phyloP scores from a whole-genome alignment of 2,113 vertebrate species.

The Aegotheles bennettii region DNA sequence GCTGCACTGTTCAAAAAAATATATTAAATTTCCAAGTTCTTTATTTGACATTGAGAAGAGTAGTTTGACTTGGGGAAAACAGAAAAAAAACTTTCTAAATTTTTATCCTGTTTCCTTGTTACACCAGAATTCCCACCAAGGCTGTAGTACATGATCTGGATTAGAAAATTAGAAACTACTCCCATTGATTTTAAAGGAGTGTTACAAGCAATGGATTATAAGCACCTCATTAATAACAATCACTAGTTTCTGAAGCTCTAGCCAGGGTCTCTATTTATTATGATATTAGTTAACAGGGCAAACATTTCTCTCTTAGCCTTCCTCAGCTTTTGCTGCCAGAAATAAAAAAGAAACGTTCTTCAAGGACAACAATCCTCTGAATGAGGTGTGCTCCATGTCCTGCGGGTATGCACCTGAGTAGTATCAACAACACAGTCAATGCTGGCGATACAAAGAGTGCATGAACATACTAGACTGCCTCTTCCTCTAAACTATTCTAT shows the following conservation, averaged over 20 bases:
- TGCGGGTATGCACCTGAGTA: background rate
- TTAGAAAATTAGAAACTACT: conserved; percentile 3
- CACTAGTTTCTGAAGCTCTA: background rate
- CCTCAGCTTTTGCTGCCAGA: background rate
- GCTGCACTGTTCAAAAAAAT: background rate
- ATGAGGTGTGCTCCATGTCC: background rate
- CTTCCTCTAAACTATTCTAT: background rate
- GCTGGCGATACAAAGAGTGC: background rate
- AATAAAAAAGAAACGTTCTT: background rate
- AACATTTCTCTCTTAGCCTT: background rate
- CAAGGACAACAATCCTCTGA: background rate
- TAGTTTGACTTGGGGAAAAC: background rate
- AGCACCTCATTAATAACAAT: conserved; percentile 3
- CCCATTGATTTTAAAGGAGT: background rate
- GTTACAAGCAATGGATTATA: background rate
- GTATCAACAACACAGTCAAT: background rate
- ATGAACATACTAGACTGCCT: background rate
- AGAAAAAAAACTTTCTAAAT: background rate
- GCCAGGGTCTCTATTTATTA: background rate
- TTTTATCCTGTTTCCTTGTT: background rate
- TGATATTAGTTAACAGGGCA: background rate
- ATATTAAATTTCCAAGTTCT: background rate
- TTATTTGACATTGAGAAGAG: background rate
- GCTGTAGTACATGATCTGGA: background rate
- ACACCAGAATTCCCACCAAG: background rate